Base-by-base conservation (phyloP, 2,113 vertebrate genomes). In the Forbesichthys agassizii region DNA sequence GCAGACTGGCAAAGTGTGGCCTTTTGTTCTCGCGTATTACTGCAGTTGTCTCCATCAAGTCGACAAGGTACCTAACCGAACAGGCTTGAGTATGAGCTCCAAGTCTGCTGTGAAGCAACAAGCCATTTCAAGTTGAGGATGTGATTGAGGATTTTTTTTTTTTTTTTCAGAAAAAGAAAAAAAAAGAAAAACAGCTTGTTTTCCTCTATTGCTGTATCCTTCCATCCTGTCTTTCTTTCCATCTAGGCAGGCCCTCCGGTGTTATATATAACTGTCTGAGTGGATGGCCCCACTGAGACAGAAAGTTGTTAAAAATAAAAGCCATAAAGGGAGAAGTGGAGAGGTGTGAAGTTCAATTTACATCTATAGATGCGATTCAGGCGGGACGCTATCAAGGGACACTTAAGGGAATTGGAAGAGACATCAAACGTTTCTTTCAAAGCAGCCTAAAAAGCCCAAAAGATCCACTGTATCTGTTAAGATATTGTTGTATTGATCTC, bases 251-350 rank as follows among this genome's bases (percentile, higher is more conserved):
- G 11, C 36, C 12, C 52, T 61, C 59, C 3, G 9, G 72, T 77
- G 49, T 68, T 84, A 73, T 84, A 80, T 73, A 78, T 82, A 82
- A 82, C 57, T 47, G 58, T 61, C 46, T 74, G 55, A 74, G 65
- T 66, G 67, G 79, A 88, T 66, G 55, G 77, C 61, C 75, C 75
- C 27, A 2, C 46, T 54, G 67, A 69, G 64, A 75, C 16, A 53
- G 20, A 27, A 27, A 56, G 48, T 52, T 51, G 61, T 61, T 54
- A 18, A 56, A 49, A 61, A 69, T 58, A 66, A 33, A 16, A 12
- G 16, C 36, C 48, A 10, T 3, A 33, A 56, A 47, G 54, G 4
- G 8, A 48, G 58, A 11, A 58, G 49, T 64, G 5, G 16, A 70
- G 33, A 75, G 27, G 27, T 27, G 27, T 27, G 27, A 27, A 27